These are phyloP conservation scores for Ephialtes manifestator DNA, from an alignment of 2,888 invertebrate genomes.

Conservation along the genomic window DNA sequence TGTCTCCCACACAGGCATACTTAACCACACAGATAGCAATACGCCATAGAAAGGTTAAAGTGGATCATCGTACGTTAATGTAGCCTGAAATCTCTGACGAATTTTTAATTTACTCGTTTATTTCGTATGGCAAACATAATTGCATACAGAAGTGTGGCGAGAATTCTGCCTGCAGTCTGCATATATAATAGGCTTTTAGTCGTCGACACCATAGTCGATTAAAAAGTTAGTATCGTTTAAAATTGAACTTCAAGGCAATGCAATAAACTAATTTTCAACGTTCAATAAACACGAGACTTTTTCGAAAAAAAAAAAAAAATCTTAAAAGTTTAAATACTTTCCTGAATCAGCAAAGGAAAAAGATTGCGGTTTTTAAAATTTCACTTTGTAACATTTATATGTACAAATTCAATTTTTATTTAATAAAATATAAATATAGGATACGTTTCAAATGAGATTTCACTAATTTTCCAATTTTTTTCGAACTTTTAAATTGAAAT, in stretches of 20 bases:
- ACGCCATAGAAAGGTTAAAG: conserved; percentile 20
- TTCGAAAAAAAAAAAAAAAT: too few species aligned
- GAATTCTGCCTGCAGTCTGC: conserved; percentile 5
- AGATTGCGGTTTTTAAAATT: too few species aligned
- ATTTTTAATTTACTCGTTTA: conserved; percentile 48
- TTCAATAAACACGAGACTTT: not conserved
- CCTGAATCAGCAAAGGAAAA: too few species aligned
- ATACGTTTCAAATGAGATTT: too few species aligned
- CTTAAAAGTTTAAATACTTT: too few species aligned
- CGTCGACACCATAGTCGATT: conserved; percentile 12
- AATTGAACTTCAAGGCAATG: not conserved
- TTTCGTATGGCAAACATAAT: conserved; percentile 44
- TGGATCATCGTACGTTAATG: conserved; percentile 43
- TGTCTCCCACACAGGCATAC: not conserved
- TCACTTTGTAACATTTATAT: too few species aligned
- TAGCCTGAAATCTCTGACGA: conserved; percentile 28
- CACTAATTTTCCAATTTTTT: too few species aligned
- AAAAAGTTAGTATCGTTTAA: conserved; percentile 6
- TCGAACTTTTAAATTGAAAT: too few species aligned
- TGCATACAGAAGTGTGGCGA: conserved; percentile 20
- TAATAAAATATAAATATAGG: too few species aligned
- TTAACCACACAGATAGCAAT: not conserved
- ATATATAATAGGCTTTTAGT: conserved; percentile 29
- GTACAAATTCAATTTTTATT: too few species aligned
- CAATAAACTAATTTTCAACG: not conserved